phyloP scores from a whole-genome alignment of 2,113 vertebrate species.

The Syngnathus typhle region DNA sequence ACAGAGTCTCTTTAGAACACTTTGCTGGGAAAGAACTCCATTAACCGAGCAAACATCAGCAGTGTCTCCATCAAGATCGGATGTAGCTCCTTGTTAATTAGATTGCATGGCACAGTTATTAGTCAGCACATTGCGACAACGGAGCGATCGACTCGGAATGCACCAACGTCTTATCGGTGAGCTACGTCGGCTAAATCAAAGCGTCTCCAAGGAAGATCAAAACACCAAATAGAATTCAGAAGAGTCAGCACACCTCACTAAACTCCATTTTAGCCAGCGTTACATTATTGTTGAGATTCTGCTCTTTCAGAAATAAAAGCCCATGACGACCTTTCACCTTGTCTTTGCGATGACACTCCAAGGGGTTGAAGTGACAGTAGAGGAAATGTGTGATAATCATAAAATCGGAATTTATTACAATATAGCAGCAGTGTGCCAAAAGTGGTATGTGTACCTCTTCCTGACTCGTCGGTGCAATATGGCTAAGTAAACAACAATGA shows the following conservation, averaged over 20 bases:
- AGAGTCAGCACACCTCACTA: not conserved
- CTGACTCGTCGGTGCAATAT: not conserved
- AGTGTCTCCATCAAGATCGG: conserved; percentile 50
- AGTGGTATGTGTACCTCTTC: not conserved
- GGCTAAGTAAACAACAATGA: not conserved
- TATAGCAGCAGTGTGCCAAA: not conserved
- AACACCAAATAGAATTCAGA: not conserved
- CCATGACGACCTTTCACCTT: not conserved
- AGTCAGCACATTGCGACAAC: conserved; percentile 31
- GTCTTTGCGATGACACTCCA: not conserved
- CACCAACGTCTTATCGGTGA: not conserved
- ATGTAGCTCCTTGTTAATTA: conserved; percentile 42
- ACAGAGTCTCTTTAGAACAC: conserved; percentile 29
- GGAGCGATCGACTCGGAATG: conserved; percentile 18
- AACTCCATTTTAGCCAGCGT: not conserved
- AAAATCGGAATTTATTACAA: not conserved
- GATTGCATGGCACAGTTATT: conserved; percentile 45
- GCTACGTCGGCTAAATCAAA: not conserved
- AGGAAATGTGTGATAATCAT: not conserved
- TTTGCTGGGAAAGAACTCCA: conserved; percentile 40
- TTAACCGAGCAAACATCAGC: conserved; percentile 56
- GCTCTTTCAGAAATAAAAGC: not conserved
- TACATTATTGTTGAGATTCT: too few species aligned
- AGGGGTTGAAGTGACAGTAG: not conserved
- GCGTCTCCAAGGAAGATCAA: not conserved